Percentiles rank a stretch among this genome's conserved stretches.
Evolutionary conservation across 2,797 vertebrate species (phyloP).

Genomic region (Fringilla coelebs): DNA sequence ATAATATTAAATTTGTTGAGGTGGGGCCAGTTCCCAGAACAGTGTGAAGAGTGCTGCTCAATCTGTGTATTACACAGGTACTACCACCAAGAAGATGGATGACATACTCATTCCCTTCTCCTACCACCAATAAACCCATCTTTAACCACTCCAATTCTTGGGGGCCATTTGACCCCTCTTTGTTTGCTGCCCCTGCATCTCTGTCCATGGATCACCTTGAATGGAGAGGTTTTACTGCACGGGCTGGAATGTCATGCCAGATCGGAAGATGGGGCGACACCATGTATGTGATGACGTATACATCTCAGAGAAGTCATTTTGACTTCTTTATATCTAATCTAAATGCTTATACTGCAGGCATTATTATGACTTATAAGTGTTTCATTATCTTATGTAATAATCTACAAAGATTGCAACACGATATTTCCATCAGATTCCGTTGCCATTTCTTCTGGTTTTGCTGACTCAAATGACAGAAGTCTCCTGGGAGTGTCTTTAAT

Average conservation of each 20-base stretch:
- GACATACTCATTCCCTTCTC: neutral
- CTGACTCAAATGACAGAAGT: neutral
- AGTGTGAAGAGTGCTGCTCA: neutral
- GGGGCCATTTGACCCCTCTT: neutral
- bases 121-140: neutral
- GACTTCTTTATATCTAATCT: slow-evolving; percentile 7
- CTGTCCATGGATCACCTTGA: neutral
- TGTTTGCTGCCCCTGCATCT: neutral
- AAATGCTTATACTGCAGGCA: neutral
- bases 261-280: neutral
- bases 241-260: neutral
- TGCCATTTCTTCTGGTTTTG: neutral
- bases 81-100: neutral
- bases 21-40: neutral
- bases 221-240: neutral
- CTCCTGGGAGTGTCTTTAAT: slow-evolving; percentile 3
- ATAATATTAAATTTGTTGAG: neutral
- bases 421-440: neutral
- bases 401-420: slow-evolving; percentile 9
- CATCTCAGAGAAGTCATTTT: neutral
- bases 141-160: neutral
- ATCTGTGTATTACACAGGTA: neutral
- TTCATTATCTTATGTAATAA: slow-evolving; percentile 12
- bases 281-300: neutral
- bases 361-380: neutral